These are phyloP conservation scores for Xestia rhomboidea DNA, from an alignment of 2,888 invertebrate species.

Conservation along the genomic window DNA sequence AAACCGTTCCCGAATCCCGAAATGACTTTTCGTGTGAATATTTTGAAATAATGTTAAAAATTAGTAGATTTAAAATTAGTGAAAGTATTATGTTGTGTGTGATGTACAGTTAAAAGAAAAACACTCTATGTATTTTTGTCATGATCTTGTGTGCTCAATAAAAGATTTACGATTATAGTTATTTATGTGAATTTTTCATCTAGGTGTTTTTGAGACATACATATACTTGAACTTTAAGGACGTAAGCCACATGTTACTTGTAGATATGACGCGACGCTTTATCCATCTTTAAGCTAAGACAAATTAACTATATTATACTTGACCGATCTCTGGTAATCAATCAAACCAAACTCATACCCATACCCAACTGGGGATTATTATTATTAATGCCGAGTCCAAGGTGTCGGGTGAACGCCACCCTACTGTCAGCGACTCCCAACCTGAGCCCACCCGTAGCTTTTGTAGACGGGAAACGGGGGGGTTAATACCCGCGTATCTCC, in stretches of 20 bases:
- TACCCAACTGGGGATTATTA: slow-evolving; percentile 42
- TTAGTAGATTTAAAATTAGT: too few relatives aligned
- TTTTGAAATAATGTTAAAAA: too few relatives aligned
- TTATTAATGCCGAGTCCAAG: slow-evolving; percentile 24
- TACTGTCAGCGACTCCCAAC: slow-evolving; percentile 19
- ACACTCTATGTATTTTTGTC: too few relatives aligned
- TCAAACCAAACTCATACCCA: slow-evolving; percentile 11
- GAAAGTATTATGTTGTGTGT: too few relatives aligned
- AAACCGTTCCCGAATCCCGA: too few relatives aligned
- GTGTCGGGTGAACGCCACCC: slow-evolving; percentile 23
- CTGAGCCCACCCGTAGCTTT: slow-evolving; percentile 26
- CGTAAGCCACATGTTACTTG: not conserved
- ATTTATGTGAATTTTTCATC: too few relatives aligned
- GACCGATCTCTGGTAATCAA: slow-evolving; percentile 10
- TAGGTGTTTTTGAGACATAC: too few relatives aligned
- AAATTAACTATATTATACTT: not conserved
- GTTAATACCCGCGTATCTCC: slow-evolving; percentile 5
- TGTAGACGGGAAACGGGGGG: slow-evolving; percentile 2
- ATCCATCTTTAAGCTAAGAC: not conserved
- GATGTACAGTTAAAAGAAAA: too few relatives aligned
- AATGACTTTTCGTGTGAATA: too few relatives aligned
- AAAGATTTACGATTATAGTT: too few relatives aligned
- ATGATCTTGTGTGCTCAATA: too few relatives aligned
- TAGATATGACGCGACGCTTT: not conserved
- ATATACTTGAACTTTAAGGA: too few relatives aligned